phyloP scores from a whole-genome alignment of 2,113 vertebrate species.

The Anoplopoma fimbria region DNA sequence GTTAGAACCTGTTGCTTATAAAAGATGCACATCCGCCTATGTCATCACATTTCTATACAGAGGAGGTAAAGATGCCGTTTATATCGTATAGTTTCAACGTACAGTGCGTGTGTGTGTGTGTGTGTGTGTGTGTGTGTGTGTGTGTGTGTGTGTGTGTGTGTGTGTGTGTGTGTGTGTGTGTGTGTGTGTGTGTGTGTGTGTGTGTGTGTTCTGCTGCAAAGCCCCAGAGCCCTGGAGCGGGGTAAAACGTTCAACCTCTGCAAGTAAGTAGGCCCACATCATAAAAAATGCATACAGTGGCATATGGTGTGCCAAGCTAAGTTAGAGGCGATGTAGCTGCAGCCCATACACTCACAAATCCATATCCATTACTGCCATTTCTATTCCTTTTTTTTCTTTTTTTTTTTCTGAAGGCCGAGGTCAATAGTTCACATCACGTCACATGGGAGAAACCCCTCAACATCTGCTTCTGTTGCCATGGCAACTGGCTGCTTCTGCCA shows the following conservation, averaged over 20 bases:
- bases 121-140: neutral
- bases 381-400: constrained; percentile 33
- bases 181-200: neutral
- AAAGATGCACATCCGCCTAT: neutral
- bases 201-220: neutral
- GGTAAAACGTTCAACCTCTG: constrained; percentile 44
- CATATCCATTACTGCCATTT: constrained; percentile 76
- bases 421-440: constrained; percentile 78
- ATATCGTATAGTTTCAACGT: constrained; percentile 1
- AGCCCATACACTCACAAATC: constrained; percentile 62
- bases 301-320: constrained; percentile 70
- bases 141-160: neutral
- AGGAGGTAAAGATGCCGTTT: neutral
- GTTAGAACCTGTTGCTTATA: constrained; percentile 21
- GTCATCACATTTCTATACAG: neutral
- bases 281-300: constrained; percentile 72
- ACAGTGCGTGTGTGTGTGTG: neutral
- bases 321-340: constrained; percentile 38
- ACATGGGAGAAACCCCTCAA: constrained; percentile 59
- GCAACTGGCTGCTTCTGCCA: constrained; percentile 65
- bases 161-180: neutral
- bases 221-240: neutral
- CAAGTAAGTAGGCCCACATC: constrained; percentile 30
- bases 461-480: constrained; percentile 80
- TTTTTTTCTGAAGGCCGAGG: constrained; percentile 56